Conservation (phyloP, 2,888 invertebrate species). For the Cactoblastis cactorum region DNA sequence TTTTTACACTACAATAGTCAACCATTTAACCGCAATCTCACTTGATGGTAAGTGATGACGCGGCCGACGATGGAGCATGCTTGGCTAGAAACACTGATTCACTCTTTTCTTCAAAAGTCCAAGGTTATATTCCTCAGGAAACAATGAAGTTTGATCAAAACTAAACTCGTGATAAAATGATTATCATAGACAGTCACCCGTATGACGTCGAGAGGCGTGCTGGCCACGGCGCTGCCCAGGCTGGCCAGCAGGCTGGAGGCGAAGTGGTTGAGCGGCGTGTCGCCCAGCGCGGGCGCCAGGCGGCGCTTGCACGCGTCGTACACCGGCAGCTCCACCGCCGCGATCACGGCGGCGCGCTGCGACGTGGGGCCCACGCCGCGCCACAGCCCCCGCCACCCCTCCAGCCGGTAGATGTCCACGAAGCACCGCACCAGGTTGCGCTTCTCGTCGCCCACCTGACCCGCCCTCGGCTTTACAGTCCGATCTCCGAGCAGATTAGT, state of each 20-base stretch:
- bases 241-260: constrained; percentile 94
- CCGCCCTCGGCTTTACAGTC: no score
- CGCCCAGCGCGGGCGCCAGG: constrained; percentile 84
- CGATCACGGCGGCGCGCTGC: constrained; percentile 95
- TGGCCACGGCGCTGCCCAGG: constrained; percentile 94
- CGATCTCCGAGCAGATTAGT: no score
- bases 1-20: no score
- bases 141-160: no score
- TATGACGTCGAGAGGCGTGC: constrained; percentile 96
- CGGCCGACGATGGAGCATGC: no score
- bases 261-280: constrained; percentile 92
- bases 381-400: constrained; percentile 93
- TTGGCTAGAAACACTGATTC: no score
- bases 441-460: constrained; percentile 78
- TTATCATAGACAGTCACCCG: constrained; percentile 81
- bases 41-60: no score
- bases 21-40: no score
- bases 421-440: constrained; percentile 87
- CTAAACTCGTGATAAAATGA: no score
- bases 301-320: constrained; percentile 94
- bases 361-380: constrained; percentile 95
- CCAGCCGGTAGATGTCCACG: constrained; percentile 87
- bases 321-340: constrained; percentile 95
- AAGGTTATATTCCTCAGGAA: no score
- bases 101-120: no score